Conservation (phyloP, 1,140 invertebrate species). For the Euschistus heros region DNA sequence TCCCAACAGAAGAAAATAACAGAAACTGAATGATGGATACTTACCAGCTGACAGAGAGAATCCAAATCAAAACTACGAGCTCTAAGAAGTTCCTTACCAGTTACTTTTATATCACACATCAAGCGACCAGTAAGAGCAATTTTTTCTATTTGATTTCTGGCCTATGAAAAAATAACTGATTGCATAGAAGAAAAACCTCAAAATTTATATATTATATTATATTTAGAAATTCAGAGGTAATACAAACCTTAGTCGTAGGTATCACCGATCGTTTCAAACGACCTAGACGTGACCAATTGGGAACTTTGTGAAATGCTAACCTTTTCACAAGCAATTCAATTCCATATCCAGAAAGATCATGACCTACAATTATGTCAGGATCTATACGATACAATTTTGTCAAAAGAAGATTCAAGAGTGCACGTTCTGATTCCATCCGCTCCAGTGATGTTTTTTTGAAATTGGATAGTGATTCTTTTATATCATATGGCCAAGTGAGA, state of each 20-base stretch:
- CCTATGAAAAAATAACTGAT: constrained; percentile 28
- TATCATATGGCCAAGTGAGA: constrained; percentile 68
- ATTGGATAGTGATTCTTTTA: constrained; percentile 49
- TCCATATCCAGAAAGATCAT: constrained; percentile 52
- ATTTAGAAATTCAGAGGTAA: background rate
- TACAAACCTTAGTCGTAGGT: constrained; percentile 20
- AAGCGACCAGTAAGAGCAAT: constrained; percentile 64
- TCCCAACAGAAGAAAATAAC: background rate
- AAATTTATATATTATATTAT: background rate
- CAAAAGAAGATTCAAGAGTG: constrained; percentile 71
- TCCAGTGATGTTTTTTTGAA: constrained; percentile 64
- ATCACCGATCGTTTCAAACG: constrained; percentile 57
- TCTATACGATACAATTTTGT: constrained; percentile 77
- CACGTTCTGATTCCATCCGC: constrained; percentile 73
- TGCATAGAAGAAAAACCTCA: background rate
- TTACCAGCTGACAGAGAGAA: constrained; percentile 55
- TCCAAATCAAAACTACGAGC: constrained; percentile 84
- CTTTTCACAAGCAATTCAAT: constrained; percentile 65
- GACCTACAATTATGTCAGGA: constrained; percentile 87
- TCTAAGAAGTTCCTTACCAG: constrained; percentile 85
- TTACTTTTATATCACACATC: constrained; percentile 86
- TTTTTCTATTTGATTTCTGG: constrained; percentile 40
- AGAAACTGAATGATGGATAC: background rate
- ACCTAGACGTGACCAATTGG: constrained; percentile 84
- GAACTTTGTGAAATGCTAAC: constrained; percentile 56